Percentiles rank a stretch among this genome's conserved stretches.
Conservation (phyloP, 2,113 vertebrate species). For the Phylloscopus trochiloides region DNA sequence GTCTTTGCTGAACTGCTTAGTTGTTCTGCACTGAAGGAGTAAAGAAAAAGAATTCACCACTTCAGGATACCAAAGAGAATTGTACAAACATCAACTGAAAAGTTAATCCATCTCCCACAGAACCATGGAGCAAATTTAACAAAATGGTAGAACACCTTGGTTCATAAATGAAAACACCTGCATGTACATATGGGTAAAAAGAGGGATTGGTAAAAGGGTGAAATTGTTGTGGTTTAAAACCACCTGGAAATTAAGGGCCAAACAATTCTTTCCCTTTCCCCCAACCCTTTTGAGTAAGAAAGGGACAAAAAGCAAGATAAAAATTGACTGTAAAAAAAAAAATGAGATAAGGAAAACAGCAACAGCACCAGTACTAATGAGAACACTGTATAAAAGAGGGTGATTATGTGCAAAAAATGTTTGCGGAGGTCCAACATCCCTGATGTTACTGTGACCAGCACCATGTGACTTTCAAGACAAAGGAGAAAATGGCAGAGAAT, state of each 20-base stretch:
- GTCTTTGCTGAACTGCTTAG: neutral
- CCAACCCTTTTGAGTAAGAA: neutral
- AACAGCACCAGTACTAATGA: neutral
- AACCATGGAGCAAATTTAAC: neutral
- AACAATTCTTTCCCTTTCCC: neutral
- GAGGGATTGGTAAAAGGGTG: neutral
- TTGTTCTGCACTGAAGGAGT: neutral
- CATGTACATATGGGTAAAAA: neutral
- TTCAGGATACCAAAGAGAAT: neutral
- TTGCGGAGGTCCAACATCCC: neutral
- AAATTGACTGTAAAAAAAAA: neutral
- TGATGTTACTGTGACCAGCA: neutral
- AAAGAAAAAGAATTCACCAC: neutral
- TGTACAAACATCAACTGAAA: neutral
- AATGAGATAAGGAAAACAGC: neutral
- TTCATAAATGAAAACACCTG: neutral
- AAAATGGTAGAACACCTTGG: neutral
- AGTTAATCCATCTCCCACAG: neutral
- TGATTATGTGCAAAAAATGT: neutral
- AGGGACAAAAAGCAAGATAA: neutral
- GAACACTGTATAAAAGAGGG: neutral
- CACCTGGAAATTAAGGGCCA: neutral
- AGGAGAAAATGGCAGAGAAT: neutral
- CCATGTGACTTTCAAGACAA: fast-evolving
- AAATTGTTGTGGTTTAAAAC: neutral